Conservation (phyloP, 2,888 invertebrate species). For the Ormyrus labotus region DNA sequence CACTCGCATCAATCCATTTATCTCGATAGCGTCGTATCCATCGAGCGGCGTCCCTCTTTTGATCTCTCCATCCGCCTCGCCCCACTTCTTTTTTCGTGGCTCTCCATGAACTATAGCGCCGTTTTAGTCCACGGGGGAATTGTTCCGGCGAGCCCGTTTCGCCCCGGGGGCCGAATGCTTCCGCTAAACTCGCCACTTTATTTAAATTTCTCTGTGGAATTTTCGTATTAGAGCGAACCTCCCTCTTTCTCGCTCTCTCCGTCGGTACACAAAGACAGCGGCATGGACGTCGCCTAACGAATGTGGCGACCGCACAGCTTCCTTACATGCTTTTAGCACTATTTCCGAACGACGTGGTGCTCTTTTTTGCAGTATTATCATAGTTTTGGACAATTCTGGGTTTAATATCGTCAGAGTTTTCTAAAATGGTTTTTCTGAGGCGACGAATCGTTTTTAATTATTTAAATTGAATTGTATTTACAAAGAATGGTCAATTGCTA, state of each 20-base stretch:
- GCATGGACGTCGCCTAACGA: constrained; percentile 41
- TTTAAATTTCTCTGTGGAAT: constrained; percentile 70
- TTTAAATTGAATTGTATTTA: no score
- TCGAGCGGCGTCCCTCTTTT: not conserved
- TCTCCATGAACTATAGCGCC: no score
- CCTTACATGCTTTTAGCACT: no score
- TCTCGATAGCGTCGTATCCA: constrained; percentile 11
- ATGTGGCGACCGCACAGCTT: constrained; percentile 1
- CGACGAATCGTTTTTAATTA: no score
- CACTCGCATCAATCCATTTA: constrained; percentile 41
- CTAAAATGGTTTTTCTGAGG: no score
- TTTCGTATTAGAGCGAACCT: constrained; percentile 63
- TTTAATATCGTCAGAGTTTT: no score
- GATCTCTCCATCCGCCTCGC: constrained; percentile 6
- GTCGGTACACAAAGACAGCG: constrained; percentile 4
- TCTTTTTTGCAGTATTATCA: no score
- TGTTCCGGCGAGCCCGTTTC: constrained; percentile 10
- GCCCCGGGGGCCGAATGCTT: constrained; percentile 31
- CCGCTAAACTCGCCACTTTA: constrained; percentile 66
- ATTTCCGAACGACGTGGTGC: no score
- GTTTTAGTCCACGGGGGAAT: constrained; percentile 9
- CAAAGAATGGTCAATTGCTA: no score
- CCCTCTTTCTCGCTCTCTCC: constrained; percentile 2
- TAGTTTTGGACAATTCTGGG: no score
- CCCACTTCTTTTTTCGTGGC: not conserved